Percentiles rank a stretch among this genome's conserved stretches.
phyloP scores from a whole-genome alignment of 2,888 invertebrate species.

The Lithodes maja region DNA sequence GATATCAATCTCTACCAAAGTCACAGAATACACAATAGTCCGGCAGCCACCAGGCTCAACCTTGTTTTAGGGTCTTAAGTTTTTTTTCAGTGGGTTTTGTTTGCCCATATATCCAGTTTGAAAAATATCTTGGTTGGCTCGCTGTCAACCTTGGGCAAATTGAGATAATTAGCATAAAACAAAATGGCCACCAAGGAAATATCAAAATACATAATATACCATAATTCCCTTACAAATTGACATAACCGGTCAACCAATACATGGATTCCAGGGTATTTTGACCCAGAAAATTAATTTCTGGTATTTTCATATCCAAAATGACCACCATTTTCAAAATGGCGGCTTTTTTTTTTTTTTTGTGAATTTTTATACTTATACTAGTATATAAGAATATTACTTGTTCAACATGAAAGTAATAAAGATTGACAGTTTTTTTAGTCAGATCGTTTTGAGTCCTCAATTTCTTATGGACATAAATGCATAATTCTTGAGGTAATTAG shows the following conservation, averaged over 20 bases:
- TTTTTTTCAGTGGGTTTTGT: not conserved
- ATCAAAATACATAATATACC: slow-evolving; percentile 4
- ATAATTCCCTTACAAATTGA: not conserved
- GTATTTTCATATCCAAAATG: not conserved
- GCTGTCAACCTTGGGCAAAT: too few species aligned
- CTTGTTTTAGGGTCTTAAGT: not conserved
- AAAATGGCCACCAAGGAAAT: not conserved
- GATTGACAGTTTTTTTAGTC: not conserved
- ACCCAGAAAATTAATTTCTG: not conserved
- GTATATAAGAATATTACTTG: too few species aligned
- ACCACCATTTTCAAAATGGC: not conserved
- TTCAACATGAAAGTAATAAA: not conserved
- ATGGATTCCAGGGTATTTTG: not conserved
- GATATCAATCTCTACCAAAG: too few species aligned
- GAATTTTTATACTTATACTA: not conserved
- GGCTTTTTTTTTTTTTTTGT: not conserved
- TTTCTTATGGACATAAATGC: too few species aligned
- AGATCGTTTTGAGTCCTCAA: not conserved
- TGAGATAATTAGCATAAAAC: not conserved
- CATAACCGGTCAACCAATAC: not conserved
- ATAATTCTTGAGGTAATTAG: not conserved
- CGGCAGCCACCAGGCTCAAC: not conserved
- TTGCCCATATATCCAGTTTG: not conserved
- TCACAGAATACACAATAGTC: too few species aligned
- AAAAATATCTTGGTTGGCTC: not conserved